Base-by-base conservation (phyloP, 2,113 vertebrate genomes). In the Dolichallabes microphthalmus region DNA sequence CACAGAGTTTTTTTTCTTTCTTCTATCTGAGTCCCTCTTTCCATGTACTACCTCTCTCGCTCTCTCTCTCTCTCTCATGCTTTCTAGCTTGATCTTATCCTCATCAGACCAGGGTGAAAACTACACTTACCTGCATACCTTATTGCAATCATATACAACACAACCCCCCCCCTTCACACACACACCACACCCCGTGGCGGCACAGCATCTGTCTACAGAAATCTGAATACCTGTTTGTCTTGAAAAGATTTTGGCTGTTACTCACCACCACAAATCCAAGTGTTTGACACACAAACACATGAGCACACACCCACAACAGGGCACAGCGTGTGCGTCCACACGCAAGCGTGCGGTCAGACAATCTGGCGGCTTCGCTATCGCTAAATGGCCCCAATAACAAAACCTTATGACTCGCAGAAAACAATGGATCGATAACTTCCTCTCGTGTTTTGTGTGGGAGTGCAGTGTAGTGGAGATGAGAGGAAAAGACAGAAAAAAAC, bases 301-400 rank as follows among this genome's bases (percentile, higher is more conserved):
- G 22, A 35, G 10, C 84, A 80, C 76, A 68, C 66, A 30, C n/a
- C 0, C 78, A 73, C 73, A 45, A 4, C 2, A 61, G 50, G 57
- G 30, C 20, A 52, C 45, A 78, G 73, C 32, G 22, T 57, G 58
- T 4, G 45, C 12, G 68, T 68, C 52, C 55, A 50, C 25, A n/a
- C 35, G 45, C 79, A 81, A 77, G 81, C 39, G 32, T 74, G 83
- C 76, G 87, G 85, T 83, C 86, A 87, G 83, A 87, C 82, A 75
- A 84, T 68, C 86, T 80, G 83, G 80, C 83, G 83, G 80, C 86
- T 89, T 82, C 35, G 69, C 86, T 74, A 83, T 85, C 83, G 52
- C 86, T 85, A 89, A 89, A 87, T 83, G 88, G 86, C 88, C 85
- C 27, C 88, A 85, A 89, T 89, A 86, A 89, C 86, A 87, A 83